Evolutionary conservation across 2,797 vertebrate species (phyloP), one percentile per base, ranked within the genome.

Genomic region (Spheniscus humboldti): DNA sequence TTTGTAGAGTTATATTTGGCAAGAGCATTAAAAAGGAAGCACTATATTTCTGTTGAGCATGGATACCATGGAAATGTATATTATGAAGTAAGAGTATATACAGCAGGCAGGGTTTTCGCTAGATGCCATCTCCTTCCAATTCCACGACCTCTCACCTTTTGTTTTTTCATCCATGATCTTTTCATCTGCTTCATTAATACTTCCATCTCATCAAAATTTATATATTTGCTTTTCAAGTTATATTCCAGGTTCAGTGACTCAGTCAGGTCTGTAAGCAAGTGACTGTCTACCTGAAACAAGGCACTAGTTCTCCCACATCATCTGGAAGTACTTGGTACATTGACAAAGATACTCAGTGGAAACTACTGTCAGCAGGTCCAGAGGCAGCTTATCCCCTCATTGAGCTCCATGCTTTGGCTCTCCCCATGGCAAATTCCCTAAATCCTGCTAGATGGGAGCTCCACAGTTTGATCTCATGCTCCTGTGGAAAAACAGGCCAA

Each of bases 301-400:
- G 31, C 0, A 0, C 13, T 17, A 16, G 15, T 7, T 57, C 14
- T 41, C 23, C 14, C 56, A 17, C 1, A 0, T 31, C 27, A 9
- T 18, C 48, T 55, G 72, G 35, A 63, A 78, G 31, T 41, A 27
- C 23, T 5, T 55, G 62, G 4, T 31, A 41, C 23, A 11, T 25
- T 45, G 13, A n/a, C 59, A 76, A 45, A 23, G 35, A 28, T 33
- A 17, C 13, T 39, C 31, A 15, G 4, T 19, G 17, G n/a, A 53
- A 81, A 39, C 25, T 24, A 17, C 16, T 45, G 11, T 18, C 20
- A 60, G 18, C 15, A 25, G 12, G 9, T 59, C 31, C 57, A 47
- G 37, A 60, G 27, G 28, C 39, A 86, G 37, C 28, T 71, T 84
- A 84, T 57, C 3, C 4, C 31, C 25, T 30, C 24, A 3, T 6